Base-by-base conservation (phyloP, 1,140 invertebrate species). In the Anastatus disparis region DNA sequence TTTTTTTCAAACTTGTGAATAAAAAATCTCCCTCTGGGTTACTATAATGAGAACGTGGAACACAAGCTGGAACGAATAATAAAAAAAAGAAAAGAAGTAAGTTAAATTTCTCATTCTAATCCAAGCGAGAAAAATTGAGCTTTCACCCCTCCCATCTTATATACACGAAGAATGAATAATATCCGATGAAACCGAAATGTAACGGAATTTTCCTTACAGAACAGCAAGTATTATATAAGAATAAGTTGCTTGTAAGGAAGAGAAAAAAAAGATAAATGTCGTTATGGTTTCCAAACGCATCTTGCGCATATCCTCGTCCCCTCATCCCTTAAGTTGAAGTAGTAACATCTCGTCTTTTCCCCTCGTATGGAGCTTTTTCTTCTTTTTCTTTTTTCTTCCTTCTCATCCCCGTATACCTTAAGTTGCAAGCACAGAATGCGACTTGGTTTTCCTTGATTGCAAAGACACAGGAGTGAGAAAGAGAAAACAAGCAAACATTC, bases 391-490 rank as follows among this genome's bases (percentile, higher is more conserved):
- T n/a, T n/a, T n/a, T n/a, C n/a, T n/a, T n/a, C n/a, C 10, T 35
- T 35, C 31, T 35, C 10, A 35, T 35, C 31, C 31, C 10, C 31
- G 31, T 35, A 10, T 10, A 35, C 31, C 10, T 35, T 35, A 4
- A 10, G 4, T 35, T 35, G 4, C 17, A 24, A 22, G 35, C 55
- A 15, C 55, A 35, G 40, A 61, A 61, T 27, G 58, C 58, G 38
- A 61, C 40, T 61, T 44, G 61, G 61, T 22, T 63, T 17, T 31
- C n/a, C 61, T 63, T 63, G 61, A 63, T 63, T 63, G 61, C 61
- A 15, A 63, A n/a, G 40, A n/a, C n/a, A n/a, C n/a, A n/a, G n/a
- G n/a, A n/a, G n/a, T n/a, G n/a, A n/a, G n/a, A n/a, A n/a, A n/a
- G 58, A 22, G 53, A 6, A 17, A 22, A 20, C 10, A 13, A 15